Percentiles rank a stretch among this genome's conserved stretches.
Evolutionary conservation across 2,797 vertebrate genomes (phyloP).

Genomic region (Anniella stebbinsi): DNA sequence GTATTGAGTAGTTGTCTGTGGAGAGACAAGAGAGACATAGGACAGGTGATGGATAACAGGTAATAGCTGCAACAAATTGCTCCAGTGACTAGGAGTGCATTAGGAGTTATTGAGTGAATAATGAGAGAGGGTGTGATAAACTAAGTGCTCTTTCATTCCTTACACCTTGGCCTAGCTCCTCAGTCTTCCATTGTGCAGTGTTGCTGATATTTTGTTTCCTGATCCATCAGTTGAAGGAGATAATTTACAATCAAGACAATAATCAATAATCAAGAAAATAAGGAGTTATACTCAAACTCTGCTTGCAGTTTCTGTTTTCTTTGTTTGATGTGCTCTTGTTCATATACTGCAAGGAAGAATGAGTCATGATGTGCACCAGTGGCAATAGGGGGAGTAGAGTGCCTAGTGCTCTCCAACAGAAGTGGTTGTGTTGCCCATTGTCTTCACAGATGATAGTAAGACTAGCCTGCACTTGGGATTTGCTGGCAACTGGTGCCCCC

Average conservation of each 20-base stretch:
- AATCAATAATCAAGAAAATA: not conserved
- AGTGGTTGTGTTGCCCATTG: not conserved
- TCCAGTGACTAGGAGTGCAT: not conserved
- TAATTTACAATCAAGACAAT: not conserved
- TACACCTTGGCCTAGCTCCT: not conserved
- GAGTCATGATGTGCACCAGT: not conserved
- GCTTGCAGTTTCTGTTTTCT: not conserved
- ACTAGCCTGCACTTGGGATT: not conserved
- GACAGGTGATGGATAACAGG: not conserved
- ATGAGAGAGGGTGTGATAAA: not conserved
- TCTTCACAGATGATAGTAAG: not conserved
- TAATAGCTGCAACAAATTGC: not conserved
- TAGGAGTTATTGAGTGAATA: not conserved
- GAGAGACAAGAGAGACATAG: not conserved
- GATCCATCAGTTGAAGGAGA: not conserved
- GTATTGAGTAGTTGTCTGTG: not conserved
- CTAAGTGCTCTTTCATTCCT: not conserved
- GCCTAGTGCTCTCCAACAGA: not conserved
- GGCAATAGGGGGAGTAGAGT: not conserved
- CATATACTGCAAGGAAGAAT: not conserved
- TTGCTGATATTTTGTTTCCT: not conserved
- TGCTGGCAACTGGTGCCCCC: not conserved
- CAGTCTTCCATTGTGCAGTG: not conserved
- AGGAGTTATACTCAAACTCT: not conserved
- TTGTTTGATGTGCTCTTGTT: not conserved